Evolutionary conservation across 2,113 vertebrate species (phyloP), one percentile per base, ranked within the genome.

Genomic region (Sinocyclocheilus anshuiensis): DNA sequence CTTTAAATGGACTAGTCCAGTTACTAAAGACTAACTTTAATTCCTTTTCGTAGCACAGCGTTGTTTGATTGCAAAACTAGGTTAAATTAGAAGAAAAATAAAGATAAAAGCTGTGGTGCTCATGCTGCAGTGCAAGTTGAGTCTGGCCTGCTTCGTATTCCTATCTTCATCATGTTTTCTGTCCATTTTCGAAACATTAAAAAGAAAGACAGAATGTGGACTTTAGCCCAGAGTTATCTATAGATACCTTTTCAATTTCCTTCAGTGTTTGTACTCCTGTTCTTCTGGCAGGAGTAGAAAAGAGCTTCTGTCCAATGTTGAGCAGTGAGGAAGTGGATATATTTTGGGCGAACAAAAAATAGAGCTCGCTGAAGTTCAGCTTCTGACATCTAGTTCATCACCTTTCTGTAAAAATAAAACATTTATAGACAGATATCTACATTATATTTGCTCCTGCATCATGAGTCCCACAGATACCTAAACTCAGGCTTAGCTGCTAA

Each of bases 311-410:
- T 50, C 48, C 59, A 20, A 53, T 81, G n/a, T 77, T 67, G 85
- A 67, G 75, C 77, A 79, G 87, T 22, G 85, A 84, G 79, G 74
- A 82, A 63, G 59, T n/a, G 36, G 50, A 48, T 72, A 45, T 57
- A 63, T 85, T 88, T 86, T 48, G 33, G 45, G 16, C 81, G 55
- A 76, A 77, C 74, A 83, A 61, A 87, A 87, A 87, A 87, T 78
- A 87, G 83, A 63, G 6, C 13, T 53, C 2, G 76, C 36, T 77
- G 53, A 84, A 84, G 61, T 57, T 59, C 75, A 53, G 13, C 24
- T 29, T 77, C 48, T 57, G 4, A 53, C 13, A 53, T 6, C 29
- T 77, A 55, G 76, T 22, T 77, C 26, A 26, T 50, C 45, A 76
- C 24, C n/a, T 22, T 26, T 63, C n/a, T 63, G 10, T 63, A n/a